Evolutionary conservation across 2,113 vertebrate genomes (phyloP).

Genomic region (Cephalopterus ornatus): DNA sequence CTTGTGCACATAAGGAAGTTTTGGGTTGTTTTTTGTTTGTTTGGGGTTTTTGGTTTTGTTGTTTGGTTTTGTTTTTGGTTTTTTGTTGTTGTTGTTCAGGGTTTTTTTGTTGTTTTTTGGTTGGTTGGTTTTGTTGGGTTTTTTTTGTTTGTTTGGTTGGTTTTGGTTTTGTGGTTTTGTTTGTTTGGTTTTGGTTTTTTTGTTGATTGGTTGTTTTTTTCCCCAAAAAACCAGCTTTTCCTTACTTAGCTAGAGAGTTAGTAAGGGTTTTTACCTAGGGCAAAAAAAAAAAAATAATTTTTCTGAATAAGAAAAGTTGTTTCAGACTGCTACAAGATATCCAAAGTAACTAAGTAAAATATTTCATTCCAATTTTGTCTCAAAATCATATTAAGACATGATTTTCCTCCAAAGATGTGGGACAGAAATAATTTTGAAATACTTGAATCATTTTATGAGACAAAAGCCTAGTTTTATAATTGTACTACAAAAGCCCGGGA

Average conservation of each 20-base stretch:
- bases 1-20: not conserved
- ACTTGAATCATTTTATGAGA: not conserved
- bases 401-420: not conserved
- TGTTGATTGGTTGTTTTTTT: too few species aligned
- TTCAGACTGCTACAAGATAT: not conserved
- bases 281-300: not conserved
- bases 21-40: too few species aligned
- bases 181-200: not conserved
- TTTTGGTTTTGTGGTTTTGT: fast-evolving
- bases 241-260: not conserved
- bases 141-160: too few species aligned
- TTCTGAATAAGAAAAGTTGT: not conserved
- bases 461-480: not conserved
- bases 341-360: not conserved
- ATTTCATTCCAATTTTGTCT: not conserved
- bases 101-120: not conserved
- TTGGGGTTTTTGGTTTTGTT: not conserved
- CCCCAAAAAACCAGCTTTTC: not conserved
- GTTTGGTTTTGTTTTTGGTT: fast-evolving
- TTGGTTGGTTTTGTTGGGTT: fast-evolving
- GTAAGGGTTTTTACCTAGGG: not conserved
- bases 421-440: not conserved
- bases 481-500: not conserved
- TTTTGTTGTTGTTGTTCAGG: too few species aligned
- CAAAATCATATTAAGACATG: not conserved